Conservation (phyloP, 2,113 vertebrate species). For the Nothocercus nigrocapillus region DNA sequence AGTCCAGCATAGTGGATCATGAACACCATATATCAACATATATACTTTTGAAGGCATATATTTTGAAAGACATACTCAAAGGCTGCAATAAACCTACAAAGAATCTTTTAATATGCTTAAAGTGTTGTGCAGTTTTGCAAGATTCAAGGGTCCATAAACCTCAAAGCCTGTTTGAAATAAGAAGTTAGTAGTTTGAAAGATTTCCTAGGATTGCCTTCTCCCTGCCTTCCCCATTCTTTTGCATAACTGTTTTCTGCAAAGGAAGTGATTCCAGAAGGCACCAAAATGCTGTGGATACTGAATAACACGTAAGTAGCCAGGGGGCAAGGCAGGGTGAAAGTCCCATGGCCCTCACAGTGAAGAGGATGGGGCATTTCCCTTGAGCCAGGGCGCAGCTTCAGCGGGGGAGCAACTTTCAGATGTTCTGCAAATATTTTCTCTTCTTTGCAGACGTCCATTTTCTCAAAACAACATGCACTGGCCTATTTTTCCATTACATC, state of each 20-base stretch:
- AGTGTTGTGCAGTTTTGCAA: background rate
- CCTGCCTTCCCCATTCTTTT: background rate
- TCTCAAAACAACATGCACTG: background rate
- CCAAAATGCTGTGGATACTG: background rate
- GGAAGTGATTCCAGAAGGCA: background rate
- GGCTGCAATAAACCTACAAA: background rate
- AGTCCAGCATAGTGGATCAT: background rate
- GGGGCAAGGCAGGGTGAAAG: background rate
- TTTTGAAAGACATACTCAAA: background rate
- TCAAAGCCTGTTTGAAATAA: background rate
- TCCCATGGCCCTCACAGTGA: fast-evolving
- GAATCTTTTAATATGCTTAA: background rate
- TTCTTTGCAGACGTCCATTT: background rate
- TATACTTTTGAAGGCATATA: background rate
- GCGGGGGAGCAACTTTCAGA: background rate
- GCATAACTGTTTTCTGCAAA: background rate
- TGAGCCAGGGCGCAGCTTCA: background rate
- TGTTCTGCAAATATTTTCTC: background rate
- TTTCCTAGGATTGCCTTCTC: background rate
- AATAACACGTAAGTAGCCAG: background rate
- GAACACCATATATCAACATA: background rate
- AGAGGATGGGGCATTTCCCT: background rate
- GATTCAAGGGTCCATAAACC: background rate
- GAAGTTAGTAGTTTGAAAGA: background rate
- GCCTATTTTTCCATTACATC: background rate